A percentile compares a stretch with the other conserved stretches of the same genome.
These are phyloP conservation scores for Xenus cinereus DNA, from an alignment of 2,113 vertebrate species.

Conservation along the genomic window DNA sequence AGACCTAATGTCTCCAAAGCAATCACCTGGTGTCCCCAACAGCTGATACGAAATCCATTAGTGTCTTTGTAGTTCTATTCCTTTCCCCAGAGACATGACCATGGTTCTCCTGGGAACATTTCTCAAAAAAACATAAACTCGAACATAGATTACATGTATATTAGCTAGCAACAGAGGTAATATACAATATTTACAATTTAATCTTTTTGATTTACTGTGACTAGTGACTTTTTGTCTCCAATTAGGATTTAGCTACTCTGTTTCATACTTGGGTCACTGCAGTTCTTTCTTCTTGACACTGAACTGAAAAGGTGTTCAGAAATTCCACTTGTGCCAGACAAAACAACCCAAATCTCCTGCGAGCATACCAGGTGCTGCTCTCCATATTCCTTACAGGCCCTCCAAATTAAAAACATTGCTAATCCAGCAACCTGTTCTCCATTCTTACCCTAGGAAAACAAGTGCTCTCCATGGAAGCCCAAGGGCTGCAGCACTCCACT, in stretches of 20 bases:
- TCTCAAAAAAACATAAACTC: not conserved
- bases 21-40: not conserved
- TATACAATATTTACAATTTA: not conserved
- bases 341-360: not conserved
- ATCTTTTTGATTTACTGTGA: not conserved
- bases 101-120: not conserved
- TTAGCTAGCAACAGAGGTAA: not conserved
- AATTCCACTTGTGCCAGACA: not conserved
- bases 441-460: not conserved
- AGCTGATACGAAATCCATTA: accelerated
- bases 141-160: not conserved
- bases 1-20: not conserved
- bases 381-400: not conserved
- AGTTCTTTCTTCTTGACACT: not conserved
- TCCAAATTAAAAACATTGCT: not conserved
- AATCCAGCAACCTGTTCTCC: not conserved
- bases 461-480: not conserved
- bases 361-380: not conserved
- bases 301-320: not conserved
- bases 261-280: not conserved
- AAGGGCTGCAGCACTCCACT: not conserved
- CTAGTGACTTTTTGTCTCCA: not conserved
- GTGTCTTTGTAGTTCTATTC: not conserved
- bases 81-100: not conserved
- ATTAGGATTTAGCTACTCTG: not conserved